Conservation (phyloP, 2,797 vertebrate genomes). For the Monodelphis domestica region DNA sequence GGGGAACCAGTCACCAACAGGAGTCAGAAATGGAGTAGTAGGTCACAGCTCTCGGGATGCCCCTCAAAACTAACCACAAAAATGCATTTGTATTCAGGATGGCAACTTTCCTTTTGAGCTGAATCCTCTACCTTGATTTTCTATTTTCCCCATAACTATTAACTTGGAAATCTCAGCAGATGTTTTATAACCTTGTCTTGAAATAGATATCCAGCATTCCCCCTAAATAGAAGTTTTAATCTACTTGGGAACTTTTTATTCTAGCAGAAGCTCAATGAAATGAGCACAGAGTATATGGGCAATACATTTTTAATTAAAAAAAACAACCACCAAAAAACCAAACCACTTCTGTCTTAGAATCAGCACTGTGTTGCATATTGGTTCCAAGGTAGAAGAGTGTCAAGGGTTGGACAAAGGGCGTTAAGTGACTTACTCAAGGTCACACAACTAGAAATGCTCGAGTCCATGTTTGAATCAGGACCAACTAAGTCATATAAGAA, state of each 20-base stretch:
- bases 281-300: not conserved
- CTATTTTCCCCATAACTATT: not conserved
- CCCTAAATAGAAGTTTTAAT: constrained; percentile 43
- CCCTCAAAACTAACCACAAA: not conserved
- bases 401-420: no score
- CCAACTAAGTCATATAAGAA: no score
- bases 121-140: not conserved
- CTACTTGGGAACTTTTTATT: constrained; percentile 22
- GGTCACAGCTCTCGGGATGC: not conserved
- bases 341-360: no score
- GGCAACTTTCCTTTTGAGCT: not conserved
- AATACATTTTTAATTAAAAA: no score
- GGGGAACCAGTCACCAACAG: not conserved
- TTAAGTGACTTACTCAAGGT: no score
- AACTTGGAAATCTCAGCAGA: constrained; percentile 27
- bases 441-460: no score
- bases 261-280: constrained; percentile 9
- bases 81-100: not conserved
- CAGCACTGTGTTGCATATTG: no score
- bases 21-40: not conserved
- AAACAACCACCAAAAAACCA: no score
- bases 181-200: constrained; percentile 19
- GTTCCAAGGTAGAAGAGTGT: no score
- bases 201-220: constrained; percentile 6
- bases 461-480: no score